Conservation (phyloP, 2,797 vertebrate genomes). For the Channa striata region DNA sequence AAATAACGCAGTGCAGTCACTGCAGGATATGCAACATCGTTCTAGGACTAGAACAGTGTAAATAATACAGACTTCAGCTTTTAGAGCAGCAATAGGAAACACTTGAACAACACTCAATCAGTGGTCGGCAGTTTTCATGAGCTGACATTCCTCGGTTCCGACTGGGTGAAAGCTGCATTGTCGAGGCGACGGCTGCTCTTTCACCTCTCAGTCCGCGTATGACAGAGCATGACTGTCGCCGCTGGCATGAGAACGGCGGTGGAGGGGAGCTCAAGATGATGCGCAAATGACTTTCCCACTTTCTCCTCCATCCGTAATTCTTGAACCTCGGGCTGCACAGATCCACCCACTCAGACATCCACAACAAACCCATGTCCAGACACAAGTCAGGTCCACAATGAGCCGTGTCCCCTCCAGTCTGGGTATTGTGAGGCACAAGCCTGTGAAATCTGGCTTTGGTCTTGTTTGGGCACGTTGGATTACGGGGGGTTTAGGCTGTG, state of each 20-base stretch:
- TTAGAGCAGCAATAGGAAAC: background rate
- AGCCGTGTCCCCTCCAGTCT: slow-evolving; percentile 55
- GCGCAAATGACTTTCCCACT: slow-evolving; percentile 55
- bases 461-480: slow-evolving; percentile 77
- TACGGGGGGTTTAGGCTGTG: slow-evolving; percentile 65
- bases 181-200: slow-evolving; percentile 74
- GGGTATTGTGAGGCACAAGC: slow-evolving; percentile 73
- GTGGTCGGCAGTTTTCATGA: slow-evolving; percentile 28
- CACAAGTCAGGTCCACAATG: slow-evolving; percentile 62
- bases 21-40: too few species aligned
- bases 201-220: slow-evolving; percentile 67
- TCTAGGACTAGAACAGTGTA: too few species aligned
- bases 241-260: slow-evolving; percentile 79
- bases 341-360: slow-evolving; percentile 51
- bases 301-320: slow-evolving; percentile 37
- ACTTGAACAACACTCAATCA: background rate
- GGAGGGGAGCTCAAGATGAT: slow-evolving; percentile 1
- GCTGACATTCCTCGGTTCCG: slow-evolving; percentile 53
- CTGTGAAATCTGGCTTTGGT: slow-evolving; percentile 79
- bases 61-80: too few species aligned
- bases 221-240: slow-evolving; percentile 71
- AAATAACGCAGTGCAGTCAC: too few species aligned
- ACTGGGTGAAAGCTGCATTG: slow-evolving; percentile 81
- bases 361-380: slow-evolving; percentile 39
- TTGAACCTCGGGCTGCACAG: slow-evolving; percentile 47